Conservation (phyloP, 1,140 invertebrate species). For the Latrodectus geometricus region DNA sequence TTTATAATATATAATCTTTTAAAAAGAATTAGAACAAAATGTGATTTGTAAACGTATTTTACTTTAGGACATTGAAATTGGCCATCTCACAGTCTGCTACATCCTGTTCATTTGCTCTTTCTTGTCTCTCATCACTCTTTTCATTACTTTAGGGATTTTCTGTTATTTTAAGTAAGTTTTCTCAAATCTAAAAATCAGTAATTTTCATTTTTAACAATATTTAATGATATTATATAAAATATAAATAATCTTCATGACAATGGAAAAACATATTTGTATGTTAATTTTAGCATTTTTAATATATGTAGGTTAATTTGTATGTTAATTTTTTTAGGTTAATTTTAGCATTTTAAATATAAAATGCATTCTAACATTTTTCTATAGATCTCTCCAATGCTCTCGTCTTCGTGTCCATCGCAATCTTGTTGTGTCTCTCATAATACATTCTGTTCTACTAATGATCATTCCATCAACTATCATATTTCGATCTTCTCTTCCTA, state of each 20-base stretch:
- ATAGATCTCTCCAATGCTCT: constrained; percentile 71
- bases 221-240: not conserved
- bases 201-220: constrained; percentile 52
- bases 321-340: not conserved
- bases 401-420: constrained; percentile 72
- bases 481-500: constrained; percentile 47
- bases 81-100: constrained; percentile 64
- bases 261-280: not conserved
- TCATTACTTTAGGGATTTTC: constrained; percentile 70
- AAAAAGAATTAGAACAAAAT: no score
- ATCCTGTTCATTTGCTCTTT: constrained; percentile 71
- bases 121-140: constrained; percentile 69
- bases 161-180: constrained; percentile 70
- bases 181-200: constrained; percentile 4
- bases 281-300: not conserved
- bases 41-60: no score
- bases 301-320: no score
- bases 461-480: constrained; percentile 67
- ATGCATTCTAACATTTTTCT: not conserved
- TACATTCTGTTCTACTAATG: constrained; percentile 69
- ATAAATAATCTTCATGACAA: not conserved
- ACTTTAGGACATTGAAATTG: constrained; percentile 24
- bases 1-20: no score
- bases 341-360: not conserved
- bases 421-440: constrained; percentile 71